Evolutionary conservation across 2,888 invertebrate species (phyloP).

Genomic region (Scaptomyza polygonia): DNA sequence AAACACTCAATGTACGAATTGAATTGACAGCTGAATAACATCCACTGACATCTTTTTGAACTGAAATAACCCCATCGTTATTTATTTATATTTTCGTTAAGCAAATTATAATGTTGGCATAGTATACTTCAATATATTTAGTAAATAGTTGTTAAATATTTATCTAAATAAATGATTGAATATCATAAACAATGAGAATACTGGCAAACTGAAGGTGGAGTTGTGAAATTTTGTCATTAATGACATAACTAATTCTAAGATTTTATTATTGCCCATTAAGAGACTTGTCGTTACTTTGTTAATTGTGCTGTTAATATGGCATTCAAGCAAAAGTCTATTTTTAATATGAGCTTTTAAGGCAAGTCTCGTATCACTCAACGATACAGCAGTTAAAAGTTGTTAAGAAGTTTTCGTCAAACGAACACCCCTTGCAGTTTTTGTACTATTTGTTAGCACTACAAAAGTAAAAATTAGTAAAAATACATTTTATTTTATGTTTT

Average conservation of each 20-base stretch:
- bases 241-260: neutral
- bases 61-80: constrained; percentile 54
- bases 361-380: too few species aligned
- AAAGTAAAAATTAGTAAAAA: too few species aligned
- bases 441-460: too few species aligned
- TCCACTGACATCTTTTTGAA: constrained; percentile 30
- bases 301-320: neutral
- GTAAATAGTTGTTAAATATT: constrained; percentile 15
- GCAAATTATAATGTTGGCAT: constrained; percentile 32
- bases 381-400: too few species aligned
- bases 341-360: too few species aligned
- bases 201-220: neutral
- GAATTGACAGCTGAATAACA: constrained; percentile 67
- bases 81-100: constrained; percentile 13
- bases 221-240: neutral
- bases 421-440: too few species aligned
- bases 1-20: constrained; percentile 24
- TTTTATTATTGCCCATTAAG: neutral
- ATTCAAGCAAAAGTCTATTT: too few species aligned
- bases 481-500: too few species aligned
- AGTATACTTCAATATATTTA: constrained; percentile 2
- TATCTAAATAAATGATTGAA: constrained; percentile 4
- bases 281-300: neutral
- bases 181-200: neutral
- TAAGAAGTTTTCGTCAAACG: too few species aligned